phyloP scores from a whole-genome alignment of 1,140 invertebrate genomes.

The Pteromalus puparum region DNA sequence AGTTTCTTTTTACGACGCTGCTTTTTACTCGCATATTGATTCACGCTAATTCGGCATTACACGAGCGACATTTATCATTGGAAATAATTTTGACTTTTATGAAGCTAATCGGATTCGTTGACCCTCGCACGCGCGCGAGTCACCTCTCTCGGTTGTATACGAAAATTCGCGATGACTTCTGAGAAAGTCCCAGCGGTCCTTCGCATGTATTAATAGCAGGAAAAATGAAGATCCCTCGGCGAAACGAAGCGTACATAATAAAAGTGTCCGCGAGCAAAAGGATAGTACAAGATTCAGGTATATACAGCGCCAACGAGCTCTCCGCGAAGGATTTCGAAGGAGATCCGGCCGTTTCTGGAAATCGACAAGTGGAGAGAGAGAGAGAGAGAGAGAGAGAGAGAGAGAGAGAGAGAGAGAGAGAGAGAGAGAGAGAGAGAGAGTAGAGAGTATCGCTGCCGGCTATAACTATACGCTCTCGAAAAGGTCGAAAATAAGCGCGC shows the following conservation, averaged over 20 bases:
- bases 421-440: too few relatives aligned
- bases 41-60: too few relatives aligned
- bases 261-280: background rate
- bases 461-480: slow-evolving; percentile 1
- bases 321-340: background rate
- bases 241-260: background rate
- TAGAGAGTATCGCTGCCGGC: background rate
- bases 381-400: background rate
- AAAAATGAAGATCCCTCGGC: background rate
- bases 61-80: too few relatives aligned
- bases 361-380: slow-evolving; percentile 5
- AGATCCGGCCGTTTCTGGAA: slow-evolving; percentile 30
- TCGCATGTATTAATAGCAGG: background rate
- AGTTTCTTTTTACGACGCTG: too few relatives aligned
- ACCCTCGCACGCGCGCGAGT: background rate
- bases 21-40: too few relatives aligned
- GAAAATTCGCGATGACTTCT: background rate
- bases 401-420: background rate
- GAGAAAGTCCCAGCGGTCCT: background rate
- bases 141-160: background rate
- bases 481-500: slow-evolving; percentile 40
- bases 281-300: background rate
- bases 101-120: background rate
- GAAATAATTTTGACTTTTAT: too few relatives aligned
- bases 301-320: slow-evolving; percentile 21